Base-by-base conservation (phyloP, 2,113 vertebrate genomes). In the Forbesichthys agassizii region DNA sequence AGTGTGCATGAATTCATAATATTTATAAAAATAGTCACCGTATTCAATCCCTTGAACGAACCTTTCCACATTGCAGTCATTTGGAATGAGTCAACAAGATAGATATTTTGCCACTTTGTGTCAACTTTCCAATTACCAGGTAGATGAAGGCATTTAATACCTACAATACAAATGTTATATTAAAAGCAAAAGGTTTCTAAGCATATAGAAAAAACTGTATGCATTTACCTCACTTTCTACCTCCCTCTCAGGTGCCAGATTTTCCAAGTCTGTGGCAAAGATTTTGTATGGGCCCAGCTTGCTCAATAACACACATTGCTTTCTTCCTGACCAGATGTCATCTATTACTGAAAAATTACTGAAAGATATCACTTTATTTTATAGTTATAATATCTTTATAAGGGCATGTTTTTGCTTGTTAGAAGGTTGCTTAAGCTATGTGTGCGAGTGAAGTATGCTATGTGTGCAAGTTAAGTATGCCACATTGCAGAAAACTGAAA, bases 191-290 rank as follows among this genome's bases (percentile, higher is more conserved):
- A 14, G 5, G 12, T 55, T 16, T 55, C 16, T n/a, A 55, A 55
- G 53, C 53, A 14, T 55, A 16, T 16, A 16, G 16, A 16, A 16
- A 16, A 16, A 16, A 16, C 16, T 16, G 16, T 20, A 10, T 20
- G 20, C 54, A 57, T 20, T 9, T 20, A 57, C 55, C 18, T 57
- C 16, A 56, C 55, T 57, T 16, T 20, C n/a, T 57, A 20, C n/a
- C 55, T 57, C 18, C 55, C 55, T 57, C 7, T 1, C 53, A 55
- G 53, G 53, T 3, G 53, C 13, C 14, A 55, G 0, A 55, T 55
- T 55, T 18, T 55, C 12, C 53, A 55, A 14, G 53, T 55, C 53
- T 55, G 53, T 18, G 16, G 53, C 53, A 56, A 56, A 57, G n/a
- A 57, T 16, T 9, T 57, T 57, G 5, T 57, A 57, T 57, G 55